Evolutionary conservation across 53 echinoderm and acorn worm genomes (phyloP).

Genomic region (Crossaster papposus): DNA sequence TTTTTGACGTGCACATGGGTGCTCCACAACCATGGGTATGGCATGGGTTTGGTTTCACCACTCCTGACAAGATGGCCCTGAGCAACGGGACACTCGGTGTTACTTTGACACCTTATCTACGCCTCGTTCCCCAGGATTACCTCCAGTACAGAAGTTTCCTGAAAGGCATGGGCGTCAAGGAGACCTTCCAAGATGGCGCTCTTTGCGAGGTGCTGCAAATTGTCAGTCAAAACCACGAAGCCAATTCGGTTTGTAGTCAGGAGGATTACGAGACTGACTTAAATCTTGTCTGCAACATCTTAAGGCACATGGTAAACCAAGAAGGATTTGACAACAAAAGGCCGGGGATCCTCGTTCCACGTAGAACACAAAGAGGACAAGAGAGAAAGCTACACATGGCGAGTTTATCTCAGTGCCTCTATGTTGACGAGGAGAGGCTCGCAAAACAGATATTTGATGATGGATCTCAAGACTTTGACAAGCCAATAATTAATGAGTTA

Average conservation of each 20-base stretch:
- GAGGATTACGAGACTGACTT: slow-evolving; percentile 17
- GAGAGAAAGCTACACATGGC: neutral
- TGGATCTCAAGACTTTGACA: neutral
- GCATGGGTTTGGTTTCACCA: slow-evolving; percentile 71
- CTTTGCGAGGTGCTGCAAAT: slow-evolving; percentile 19
- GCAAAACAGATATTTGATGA: slow-evolving; percentile 14
- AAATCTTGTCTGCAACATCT: slow-evolving; percentile 41
- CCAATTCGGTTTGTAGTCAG: neutral
- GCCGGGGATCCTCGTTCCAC: slow-evolving; percentile 51
- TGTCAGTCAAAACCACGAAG: slow-evolving; percentile 29
- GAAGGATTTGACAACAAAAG: neutral
- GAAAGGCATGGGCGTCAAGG: slow-evolving; percentile 23
- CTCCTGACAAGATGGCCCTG: slow-evolving; percentile 59
- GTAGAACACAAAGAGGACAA: neutral
- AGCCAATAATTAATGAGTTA: slow-evolving; percentile 31
- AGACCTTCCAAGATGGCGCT: slow-evolving; percentile 30
- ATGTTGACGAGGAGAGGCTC: slow-evolving; percentile 57
- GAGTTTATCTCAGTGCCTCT: slow-evolving; percentile 14
- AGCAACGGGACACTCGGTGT: slow-evolving; percentile 33
- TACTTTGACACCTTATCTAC: slow-evolving; percentile 56
- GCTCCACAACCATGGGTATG: slow-evolving; percentile 47
- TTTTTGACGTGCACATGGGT: neutral
- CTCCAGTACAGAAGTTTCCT: neutral
- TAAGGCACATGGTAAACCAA: slow-evolving; percentile 9
- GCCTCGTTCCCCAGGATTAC: slow-evolving; percentile 21